Evolutionary conservation across 2,888 invertebrate species (phyloP), one percentile per base, ranked within the genome.

Genomic region (Diarsia rubi): DNA sequence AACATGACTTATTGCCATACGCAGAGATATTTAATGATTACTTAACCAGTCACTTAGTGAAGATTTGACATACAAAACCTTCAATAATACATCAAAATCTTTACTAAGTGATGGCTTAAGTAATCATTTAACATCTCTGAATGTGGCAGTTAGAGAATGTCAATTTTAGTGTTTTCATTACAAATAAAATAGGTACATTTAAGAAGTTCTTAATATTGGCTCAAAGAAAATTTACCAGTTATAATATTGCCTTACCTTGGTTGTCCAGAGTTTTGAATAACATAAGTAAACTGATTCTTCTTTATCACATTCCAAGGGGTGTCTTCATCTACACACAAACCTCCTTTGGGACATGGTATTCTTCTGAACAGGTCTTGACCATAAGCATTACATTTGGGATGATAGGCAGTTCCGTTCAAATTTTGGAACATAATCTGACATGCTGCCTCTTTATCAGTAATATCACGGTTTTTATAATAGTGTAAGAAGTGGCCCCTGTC

Each of bases 201-300:
- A n/a, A n/a, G 37, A 37, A 37, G 37, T 6, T 37, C 37, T 37
- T 37, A 16, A 70, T 21, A 31, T 42, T 16, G 14, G 19, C 16
- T 8, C 2, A 31, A 64, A 27, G 47, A 31, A 75, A 52, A 67
- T 54, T 16, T 16, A 45, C 21, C 52, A 47, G 12, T 27, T 31
- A n/a, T 21, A 73, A 57, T 57, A 57, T 57, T 59, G 65, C 16
- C 3, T 88, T 97, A 98, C 98, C 99, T 98, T 75, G 99, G 99
- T 92, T 99, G 98, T 86, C 98, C 98, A 78, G 98, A 97, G 94
- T 99, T 98, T 91, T 98, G 98, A 79, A 99, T 98, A 80, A 98
- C 98, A 96, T 98, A 99, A 1, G 99, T 99, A 93, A 99, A 99
- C 95, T 99, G 99, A 94, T 98, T 98, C 67, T 98, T 98, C 88